phyloP scores from a whole-genome alignment of 2,797 vertebrate species.

The Cossypha heuglini region DNA sequence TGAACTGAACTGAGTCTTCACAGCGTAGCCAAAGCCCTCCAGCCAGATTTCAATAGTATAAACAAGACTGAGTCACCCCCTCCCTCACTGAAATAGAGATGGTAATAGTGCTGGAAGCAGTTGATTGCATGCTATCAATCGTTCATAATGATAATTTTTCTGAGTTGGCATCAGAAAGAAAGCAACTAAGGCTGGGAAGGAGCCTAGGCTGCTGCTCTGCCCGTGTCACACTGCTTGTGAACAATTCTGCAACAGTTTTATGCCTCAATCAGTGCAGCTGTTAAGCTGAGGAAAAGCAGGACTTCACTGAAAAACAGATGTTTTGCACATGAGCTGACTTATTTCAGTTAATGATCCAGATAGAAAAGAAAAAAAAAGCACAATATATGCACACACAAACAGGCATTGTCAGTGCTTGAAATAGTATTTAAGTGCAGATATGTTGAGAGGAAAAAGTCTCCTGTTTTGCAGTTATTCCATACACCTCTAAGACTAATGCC shows the following conservation, averaged over 20 bases:
- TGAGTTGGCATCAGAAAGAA: neutral
- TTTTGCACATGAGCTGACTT: slow-evolving; percentile 49
- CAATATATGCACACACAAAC: neutral
- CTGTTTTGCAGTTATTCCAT: neutral
- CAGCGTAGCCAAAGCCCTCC: slow-evolving; percentile 14
- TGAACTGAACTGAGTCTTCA: neutral
- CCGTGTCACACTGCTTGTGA: neutral
- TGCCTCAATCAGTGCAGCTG: slow-evolving; percentile 31
- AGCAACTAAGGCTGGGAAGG: neutral
- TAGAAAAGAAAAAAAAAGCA: slow-evolving; percentile 26
- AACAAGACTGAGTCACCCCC: slow-evolving; percentile 12
- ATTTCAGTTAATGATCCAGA: slow-evolving; percentile 17
- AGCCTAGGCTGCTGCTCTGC: neutral
- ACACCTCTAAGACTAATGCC: neutral
- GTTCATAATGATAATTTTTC: slow-evolving; percentile 14
- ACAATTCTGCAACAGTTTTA: neutral
- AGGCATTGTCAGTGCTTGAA: neutral
- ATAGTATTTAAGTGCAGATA: neutral
- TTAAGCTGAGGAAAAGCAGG: slow-evolving; percentile 52
- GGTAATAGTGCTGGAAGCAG: neutral
- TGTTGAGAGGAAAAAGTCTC: neutral
- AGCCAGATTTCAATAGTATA: slow-evolving; percentile 10
- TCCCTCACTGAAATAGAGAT: neutral
- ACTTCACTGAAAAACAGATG: slow-evolving; percentile 41
- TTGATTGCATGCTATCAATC: slow-evolving; percentile 42